Percentiles rank a stretch among this genome's conserved stretches.
phyloP scores from a whole-genome alignment of 1,140 invertebrate genomes.

The Eupeodes corollae region DNA sequence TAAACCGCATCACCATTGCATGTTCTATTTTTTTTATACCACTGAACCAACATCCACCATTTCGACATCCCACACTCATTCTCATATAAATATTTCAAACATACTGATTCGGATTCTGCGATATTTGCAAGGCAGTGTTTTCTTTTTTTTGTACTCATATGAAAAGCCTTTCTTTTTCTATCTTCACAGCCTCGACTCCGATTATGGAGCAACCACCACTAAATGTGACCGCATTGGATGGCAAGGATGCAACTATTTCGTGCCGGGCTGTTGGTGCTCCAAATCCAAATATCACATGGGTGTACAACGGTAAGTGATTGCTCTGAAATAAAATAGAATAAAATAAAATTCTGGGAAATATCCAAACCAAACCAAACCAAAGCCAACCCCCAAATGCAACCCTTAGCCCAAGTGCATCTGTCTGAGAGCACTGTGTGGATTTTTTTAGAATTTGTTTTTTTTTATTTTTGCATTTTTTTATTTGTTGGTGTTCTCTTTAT shows the following conservation, averaged over 20 bases:
- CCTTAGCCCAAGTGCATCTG: no score
- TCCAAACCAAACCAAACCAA: no score
- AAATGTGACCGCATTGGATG: constrained; percentile 82
- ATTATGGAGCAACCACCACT: constrained; percentile 69
- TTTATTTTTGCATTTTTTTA: no score
- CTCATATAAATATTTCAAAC: background rate
- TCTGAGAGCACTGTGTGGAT: no score
- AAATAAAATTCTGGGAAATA: no score
- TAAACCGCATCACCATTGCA: background rate
- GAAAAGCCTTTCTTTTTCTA: background rate
- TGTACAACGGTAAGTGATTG: constrained; percentile 62
- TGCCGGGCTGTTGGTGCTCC: constrained; percentile 83
- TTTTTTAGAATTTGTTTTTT: no score
- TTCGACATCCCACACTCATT: background rate
- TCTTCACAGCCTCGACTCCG: constrained; percentile 62
- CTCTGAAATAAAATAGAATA: no score
- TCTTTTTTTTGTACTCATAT: no score
- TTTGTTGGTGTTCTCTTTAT: no score
- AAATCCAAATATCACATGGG: constrained; percentile 83
- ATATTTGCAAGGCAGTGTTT: background rate
- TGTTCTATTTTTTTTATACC: background rate
- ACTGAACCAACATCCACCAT: background rate
- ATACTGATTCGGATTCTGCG: background rate
- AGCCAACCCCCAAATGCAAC: no score
- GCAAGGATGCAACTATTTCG: constrained; percentile 75